These are phyloP conservation scores for Brotogeris chrysoptera DNA, from an alignment of 2,797 vertebrate genomes.

Conservation along the genomic window DNA sequence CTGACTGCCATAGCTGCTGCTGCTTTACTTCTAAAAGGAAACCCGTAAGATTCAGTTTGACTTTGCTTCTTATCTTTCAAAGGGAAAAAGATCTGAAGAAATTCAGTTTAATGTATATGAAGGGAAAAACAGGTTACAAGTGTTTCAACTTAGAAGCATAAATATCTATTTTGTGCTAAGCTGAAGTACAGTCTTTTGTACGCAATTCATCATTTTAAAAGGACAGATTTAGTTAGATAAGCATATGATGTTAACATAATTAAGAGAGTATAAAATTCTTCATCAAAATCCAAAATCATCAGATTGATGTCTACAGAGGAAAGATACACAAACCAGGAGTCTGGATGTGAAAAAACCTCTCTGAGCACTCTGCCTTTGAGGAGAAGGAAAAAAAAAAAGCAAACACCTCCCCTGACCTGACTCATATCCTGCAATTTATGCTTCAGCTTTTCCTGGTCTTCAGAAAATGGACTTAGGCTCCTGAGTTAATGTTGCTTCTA, in stretches of 20 bases:
- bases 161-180: not conserved
- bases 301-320: not conserved
- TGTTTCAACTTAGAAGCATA: not conserved
- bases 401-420: not conserved
- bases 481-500: not conserved
- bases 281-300: not conserved
- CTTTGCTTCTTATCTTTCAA: not conserved
- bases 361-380: not conserved
- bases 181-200: not conserved
- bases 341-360: not conserved
- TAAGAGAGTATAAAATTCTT: not conserved
- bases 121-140: not conserved
- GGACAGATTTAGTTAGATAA: not conserved
- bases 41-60: not conserved
- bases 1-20: not conserved
- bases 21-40: not conserved
- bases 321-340: not conserved
- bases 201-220: not conserved
- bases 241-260: not conserved
- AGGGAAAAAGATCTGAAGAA: not conserved
- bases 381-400: not conserved
- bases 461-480: not conserved
- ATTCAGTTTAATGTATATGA: not conserved
- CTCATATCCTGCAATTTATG: not conserved
- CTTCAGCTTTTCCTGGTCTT: not conserved